Base-by-base conservation (phyloP, 2,113 vertebrate species). In the Tympanuchus pallidicinctus region DNA sequence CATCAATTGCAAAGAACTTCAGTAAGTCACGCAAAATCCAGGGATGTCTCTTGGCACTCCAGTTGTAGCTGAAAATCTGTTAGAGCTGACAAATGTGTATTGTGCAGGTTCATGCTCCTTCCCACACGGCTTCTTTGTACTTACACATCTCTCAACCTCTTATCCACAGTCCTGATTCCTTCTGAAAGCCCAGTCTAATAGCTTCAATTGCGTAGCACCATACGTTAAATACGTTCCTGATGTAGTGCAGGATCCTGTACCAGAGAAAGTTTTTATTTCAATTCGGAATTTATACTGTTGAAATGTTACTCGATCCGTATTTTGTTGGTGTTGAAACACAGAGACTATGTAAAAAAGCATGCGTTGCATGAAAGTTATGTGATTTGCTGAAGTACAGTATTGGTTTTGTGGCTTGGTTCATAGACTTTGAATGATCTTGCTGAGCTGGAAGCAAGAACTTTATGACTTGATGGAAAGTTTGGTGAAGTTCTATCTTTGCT, bases 11-110 rank as follows among this genome's bases (percentile, higher is more conserved):
- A 38, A 12, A 88, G 82, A 80, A 61, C 34, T 89, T 86, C 65
- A 96, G 27, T 19, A 79, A 80, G 64, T 74, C 45, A 54, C 38
- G 69, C 59, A 76, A 76, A 91, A 91, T 77, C 85, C 72, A 50
- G 24, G 42, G 60, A 9, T n/a, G 38, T 89, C 54, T 79, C 0
- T 73, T 89, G 75, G 30, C 73, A 40, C 48, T 87, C 15, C 28
- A 85, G 78, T 84, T 87, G 18, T 69, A 79, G 57, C 59, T 94
- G 56, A 48, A 72, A 80, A 27, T 77, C 48, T 92, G 88, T 42
- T 32, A 42, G 72, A 88, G 79, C 75, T 94, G 89, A 66, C 71
- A 92, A 82, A 73, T 48, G 42, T 83, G 32, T 74, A 42, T 61
- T 67, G 24, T 85, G 88, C 45, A 60, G 72, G 21, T 36, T 78